Evolutionary conservation across 2,888 invertebrate genomes (phyloP), one percentile per base, ranked within the genome.

Genomic region (Latrodectus hesperus): DNA sequence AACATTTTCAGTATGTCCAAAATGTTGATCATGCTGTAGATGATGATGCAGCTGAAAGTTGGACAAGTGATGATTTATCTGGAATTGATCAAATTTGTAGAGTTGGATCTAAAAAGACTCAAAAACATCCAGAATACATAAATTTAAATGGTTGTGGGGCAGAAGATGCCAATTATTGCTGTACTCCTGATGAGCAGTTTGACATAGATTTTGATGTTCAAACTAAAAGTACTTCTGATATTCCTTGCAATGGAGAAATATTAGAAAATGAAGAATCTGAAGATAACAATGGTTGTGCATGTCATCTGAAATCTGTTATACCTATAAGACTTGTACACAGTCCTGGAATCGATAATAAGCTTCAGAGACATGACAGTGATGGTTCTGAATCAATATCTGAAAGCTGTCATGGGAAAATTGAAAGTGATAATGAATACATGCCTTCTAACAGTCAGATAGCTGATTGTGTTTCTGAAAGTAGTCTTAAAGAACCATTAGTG

Each of bases 191-290:
- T 80, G 90, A 90, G 53, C 90, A 89, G 26, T 75, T 83, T 74
- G 90, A 90, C 64, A 80, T 90, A 26, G 90, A 89, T 64, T 88
- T 89, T 82, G 89, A 89, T 67, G 74, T 76, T 55, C 89, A 86
- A 53, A 70, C 73, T 64, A 85, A 84, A 74, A 10, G 68, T 11
- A 64, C 5, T 55, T 65, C 87, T 55, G 84, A 88, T 49, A 82
- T 84, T 51, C 84, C 87, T 55, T 89, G 90, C 52, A 90, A 90
- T 82, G 90, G 90, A n/a, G 90, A 90, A 87, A 90, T 90, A 70
- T 78, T 90, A 26, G 90, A 90, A 75, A 90, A 90, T 84, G 90
- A 90, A 74, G 87, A 84, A 70, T 89, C 86, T 3, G 85, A 89
- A 64, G 90, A 89, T 67, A 84, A 86, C 64, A 87, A 89, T 76